A percentile compares a stretch with the other conserved stretches of the same genome.
Conservation (phyloP, 2,797 vertebrate genomes). For the Morelia viridis region DNA sequence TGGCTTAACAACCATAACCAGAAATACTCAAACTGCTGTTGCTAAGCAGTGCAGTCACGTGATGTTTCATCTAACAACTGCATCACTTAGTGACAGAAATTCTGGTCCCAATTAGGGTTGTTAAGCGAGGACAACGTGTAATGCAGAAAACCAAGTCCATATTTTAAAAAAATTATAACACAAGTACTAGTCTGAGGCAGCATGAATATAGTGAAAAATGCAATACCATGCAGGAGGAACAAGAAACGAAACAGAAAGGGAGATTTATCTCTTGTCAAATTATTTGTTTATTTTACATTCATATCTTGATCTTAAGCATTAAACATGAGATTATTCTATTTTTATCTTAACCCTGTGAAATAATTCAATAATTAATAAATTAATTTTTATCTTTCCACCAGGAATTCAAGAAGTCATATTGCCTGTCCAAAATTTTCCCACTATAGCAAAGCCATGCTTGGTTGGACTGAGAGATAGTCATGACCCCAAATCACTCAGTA, state of each 20-base stretch:
- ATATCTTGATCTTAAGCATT: background rate
- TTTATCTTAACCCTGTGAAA: background rate
- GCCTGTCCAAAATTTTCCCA: background rate
- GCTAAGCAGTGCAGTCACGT: background rate
- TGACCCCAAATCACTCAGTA: background rate
- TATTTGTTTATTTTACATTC: background rate
- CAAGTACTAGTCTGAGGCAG: background rate
- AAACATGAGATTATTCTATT: background rate
- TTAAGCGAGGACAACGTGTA: background rate
- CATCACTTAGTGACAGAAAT: background rate
- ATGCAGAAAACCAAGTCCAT: background rate
- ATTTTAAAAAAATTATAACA: background rate
- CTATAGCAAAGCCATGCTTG: background rate
- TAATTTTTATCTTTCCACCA: background rate
- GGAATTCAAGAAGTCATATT: background rate
- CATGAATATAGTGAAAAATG: background rate
- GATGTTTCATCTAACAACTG: background rate
- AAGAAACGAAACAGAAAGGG: background rate
- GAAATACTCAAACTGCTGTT: background rate
- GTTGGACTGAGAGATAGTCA: background rate
- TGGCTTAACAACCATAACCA: background rate
- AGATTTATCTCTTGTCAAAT: background rate
- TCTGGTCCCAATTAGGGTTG: background rate
- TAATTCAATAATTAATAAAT: background rate
- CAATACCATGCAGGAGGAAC: background rate